These are phyloP conservation scores for Diaprepes abbreviatus DNA, from an alignment of 2,888 invertebrate species.

Conservation along the genomic window DNA sequence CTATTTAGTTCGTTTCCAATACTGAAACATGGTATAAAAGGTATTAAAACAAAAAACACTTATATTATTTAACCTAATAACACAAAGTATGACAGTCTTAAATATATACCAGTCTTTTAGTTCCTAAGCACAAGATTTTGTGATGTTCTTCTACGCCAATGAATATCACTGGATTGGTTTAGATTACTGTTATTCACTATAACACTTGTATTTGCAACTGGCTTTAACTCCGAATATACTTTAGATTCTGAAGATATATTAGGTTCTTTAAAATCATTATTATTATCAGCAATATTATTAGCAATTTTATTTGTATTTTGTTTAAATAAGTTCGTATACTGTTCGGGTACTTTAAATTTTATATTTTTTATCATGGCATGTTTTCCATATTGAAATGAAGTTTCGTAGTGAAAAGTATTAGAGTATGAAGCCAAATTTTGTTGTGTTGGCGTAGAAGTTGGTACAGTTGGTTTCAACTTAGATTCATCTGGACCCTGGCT, in stretches of 20 bases:
- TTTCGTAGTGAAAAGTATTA: constrained; percentile 62
- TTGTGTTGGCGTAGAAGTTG: neutral
- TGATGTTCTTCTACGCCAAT: constrained; percentile 69
- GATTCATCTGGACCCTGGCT: neutral
- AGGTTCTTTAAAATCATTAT: neutral
- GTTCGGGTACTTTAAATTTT: constrained; percentile 66
- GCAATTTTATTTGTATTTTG: constrained; percentile 29
- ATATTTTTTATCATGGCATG: constrained; percentile 66
- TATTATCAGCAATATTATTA: neutral
- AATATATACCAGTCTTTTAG: constrained; percentile 50
- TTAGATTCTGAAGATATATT: constrained; percentile 5
- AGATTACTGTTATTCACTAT: constrained; percentile 59
- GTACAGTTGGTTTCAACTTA: constrained; percentile 28
- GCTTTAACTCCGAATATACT: constrained; percentile 9
- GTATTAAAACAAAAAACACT: neutral
- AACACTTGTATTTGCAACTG: constrained; percentile 57
- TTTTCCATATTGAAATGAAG: constrained; percentile 63
- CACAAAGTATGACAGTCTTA: constrained; percentile 27
- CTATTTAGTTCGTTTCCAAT: no score
- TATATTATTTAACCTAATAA: constrained; percentile 1
- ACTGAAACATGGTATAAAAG: no score
- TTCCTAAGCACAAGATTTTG: constrained; percentile 61
- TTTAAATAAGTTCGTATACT: constrained; percentile 61
- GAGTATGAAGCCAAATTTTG: constrained; percentile 58
- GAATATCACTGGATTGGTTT: constrained; percentile 62